Evolutionary conservation across 2,113 vertebrate species (phyloP).

Genomic region (Verasper variegatus): DNA sequence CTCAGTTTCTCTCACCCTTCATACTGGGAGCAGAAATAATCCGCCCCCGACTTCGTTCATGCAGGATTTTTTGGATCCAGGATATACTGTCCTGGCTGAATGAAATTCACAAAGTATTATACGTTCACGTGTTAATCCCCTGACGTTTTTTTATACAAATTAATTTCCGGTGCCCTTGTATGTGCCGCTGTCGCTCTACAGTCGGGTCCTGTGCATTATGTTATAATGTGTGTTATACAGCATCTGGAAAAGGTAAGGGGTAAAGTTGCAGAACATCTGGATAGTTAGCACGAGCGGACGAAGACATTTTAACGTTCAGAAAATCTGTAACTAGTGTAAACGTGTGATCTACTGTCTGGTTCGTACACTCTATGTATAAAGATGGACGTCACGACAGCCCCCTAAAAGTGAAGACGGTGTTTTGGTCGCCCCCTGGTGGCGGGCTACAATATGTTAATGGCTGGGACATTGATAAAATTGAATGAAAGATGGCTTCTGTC

Average conservation of each 20-base stretch:
- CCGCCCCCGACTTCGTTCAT: conserved; percentile 7
- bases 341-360: too few species aligned
- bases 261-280: neutral
- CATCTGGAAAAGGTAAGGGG: neutral
- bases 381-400: too few species aligned
- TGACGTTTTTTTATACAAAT: conserved; percentile 29
- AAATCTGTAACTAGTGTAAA: too few species aligned
- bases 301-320: too few species aligned
- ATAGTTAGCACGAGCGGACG: neutral
- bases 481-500: too few species aligned
- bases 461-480: too few species aligned
- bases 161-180: neutral
- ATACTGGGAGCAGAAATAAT: conserved; percentile 53
- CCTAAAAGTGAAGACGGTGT: too few species aligned
- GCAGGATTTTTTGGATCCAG: conserved; percentile 38
- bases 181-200: neutral
- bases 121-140: conserved; percentile 45
- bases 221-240: too few species aligned
- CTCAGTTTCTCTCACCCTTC: conserved; percentile 27
- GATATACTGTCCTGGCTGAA: conserved; percentile 27
- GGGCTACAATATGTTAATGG: too few species aligned
- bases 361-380: too few species aligned
- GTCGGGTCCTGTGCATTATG: neutral
- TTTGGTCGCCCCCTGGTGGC: too few species aligned
- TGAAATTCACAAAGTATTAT: conserved; percentile 46